A percentile compares a stretch with the other conserved stretches of the same genome.
phyloP scores from a whole-genome alignment of 37 sponge, comb jelly and placozoan species.

The Crambe crambe region DNA sequence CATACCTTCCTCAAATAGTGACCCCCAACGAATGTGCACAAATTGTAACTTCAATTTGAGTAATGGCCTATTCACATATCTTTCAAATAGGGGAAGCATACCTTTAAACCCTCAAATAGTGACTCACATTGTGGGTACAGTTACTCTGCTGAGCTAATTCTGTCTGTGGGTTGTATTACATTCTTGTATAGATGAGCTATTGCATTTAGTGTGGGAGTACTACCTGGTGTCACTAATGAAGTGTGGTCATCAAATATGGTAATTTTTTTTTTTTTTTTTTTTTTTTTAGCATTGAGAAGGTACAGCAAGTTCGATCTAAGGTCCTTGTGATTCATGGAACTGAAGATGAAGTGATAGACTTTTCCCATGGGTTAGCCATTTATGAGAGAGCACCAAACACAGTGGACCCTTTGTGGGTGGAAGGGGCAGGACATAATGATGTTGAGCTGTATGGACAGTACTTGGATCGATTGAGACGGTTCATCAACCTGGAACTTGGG shows the following conservation, averaged over 20 bases:
- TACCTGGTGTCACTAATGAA: background rate
- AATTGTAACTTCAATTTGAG: too few relatives aligned
- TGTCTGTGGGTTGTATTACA: conserved; percentile 8
- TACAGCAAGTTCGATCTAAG: conserved; percentile 76
- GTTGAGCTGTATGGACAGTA: conserved; percentile 96
- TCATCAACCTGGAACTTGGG: conserved; percentile 81
- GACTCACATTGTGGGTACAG: background rate
- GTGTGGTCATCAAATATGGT: background rate
- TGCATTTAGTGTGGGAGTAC: background rate
- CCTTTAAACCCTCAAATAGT: background rate
- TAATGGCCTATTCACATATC: too few relatives aligned
- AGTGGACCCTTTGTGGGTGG: conserved; percentile 98
- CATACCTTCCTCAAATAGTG: too few relatives aligned
- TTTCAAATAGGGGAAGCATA: background rate
- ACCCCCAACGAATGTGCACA: too few relatives aligned
- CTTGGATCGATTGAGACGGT: conserved; percentile 88
- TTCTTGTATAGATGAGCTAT: background rate
- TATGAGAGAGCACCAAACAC: conserved; percentile 92
- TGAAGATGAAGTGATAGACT: conserved; percentile 99
- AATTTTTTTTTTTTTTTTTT: background rate
- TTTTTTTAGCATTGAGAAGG: conserved; percentile 80
- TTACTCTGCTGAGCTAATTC: background rate
- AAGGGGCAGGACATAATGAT: conserved; percentile 99
- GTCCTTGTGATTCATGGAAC: conserved; percentile 97
- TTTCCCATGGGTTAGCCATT: conserved; percentile 93